Conservation (phyloP, 1,140 invertebrate genomes). For the Cotesia typhae region DNA sequence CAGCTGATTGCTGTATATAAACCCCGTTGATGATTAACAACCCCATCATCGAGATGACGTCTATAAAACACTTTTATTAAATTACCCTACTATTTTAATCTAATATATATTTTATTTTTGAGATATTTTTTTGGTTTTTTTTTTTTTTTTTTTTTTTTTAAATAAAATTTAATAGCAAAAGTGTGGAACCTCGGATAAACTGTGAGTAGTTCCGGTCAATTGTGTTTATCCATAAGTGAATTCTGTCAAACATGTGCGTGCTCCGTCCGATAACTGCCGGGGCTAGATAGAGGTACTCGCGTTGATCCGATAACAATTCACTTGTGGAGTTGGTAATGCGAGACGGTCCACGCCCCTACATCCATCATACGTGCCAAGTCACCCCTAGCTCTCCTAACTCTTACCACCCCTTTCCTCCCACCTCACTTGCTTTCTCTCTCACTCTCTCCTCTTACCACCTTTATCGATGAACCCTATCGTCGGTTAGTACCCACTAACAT, state of each 20-base stretch:
- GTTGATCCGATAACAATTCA: slow-evolving; percentile 32
- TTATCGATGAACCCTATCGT: slow-evolving; percentile 5
- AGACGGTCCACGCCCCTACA: slow-evolving; percentile 32
- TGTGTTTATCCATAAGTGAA: slow-evolving; percentile 16
- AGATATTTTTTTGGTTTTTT: background rate
- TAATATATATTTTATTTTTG: background rate
- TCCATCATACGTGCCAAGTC: slow-evolving; percentile 32
- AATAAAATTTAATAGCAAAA: background rate
- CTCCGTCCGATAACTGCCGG: slow-evolving; percentile 6
- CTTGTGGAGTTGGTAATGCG: slow-evolving; percentile 35
- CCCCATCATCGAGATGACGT: slow-evolving; percentile 1
- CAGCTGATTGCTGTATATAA: slow-evolving; percentile 56
- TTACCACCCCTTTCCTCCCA: no score
- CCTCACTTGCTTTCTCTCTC: background rate
- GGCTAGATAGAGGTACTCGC: slow-evolving; percentile 21
- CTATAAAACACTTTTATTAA: background rate
- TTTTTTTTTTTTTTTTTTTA: background rate
- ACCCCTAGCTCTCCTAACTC: background rate
- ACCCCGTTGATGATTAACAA: background rate
- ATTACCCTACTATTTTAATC: slow-evolving; percentile 4
- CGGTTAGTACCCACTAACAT: slow-evolving; percentile 4
- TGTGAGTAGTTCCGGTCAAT: background rate
- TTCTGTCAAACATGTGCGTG: slow-evolving; percentile 15
- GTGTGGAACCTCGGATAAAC: background rate
- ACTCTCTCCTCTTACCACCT: background rate